Percentiles rank a stretch among this genome's conserved stretches.
Conservation (phyloP, 2,888 invertebrate species). For the Tenthredo amoena region DNA sequence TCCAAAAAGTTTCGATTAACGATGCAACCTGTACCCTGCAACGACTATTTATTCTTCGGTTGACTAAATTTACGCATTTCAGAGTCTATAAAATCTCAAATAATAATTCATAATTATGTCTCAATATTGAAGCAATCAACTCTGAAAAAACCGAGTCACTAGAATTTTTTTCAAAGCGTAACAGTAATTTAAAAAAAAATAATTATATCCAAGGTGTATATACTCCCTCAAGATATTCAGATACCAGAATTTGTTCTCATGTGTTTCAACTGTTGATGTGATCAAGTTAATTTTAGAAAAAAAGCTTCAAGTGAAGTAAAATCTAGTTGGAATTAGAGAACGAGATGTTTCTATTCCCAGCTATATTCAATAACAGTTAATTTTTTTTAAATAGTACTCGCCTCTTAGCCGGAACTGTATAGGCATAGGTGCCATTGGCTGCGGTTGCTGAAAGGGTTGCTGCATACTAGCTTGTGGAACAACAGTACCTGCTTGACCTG, state of each 20-base stretch:
- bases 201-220: neutral
- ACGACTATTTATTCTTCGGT: no score
- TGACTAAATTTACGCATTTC: no score
- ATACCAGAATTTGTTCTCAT: neutral
- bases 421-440: slow-evolving; percentile 68
- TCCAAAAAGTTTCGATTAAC: no score
- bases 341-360: neutral
- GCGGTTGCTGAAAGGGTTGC: slow-evolving; percentile 71
- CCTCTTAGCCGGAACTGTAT: slow-evolving; percentile 69
- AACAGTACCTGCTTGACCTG: slow-evolving; percentile 72
- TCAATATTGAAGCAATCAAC: no score
- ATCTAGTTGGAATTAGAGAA: neutral
- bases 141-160: no score
- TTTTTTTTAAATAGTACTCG: slow-evolving; percentile 57
- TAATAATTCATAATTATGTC: no score
- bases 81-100: no score
- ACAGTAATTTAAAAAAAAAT: no score
- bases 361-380: neutral
- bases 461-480: slow-evolving; percentile 72
- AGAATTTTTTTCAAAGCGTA: no score
- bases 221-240: no score
- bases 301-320: neutral
- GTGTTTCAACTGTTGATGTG: neutral
- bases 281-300: neutral
- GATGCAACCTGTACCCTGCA: no score